These are phyloP conservation scores for Etheostoma nigrum DNA, from an alignment of 2,797 vertebrate genomes.

Conservation along the genomic window DNA sequence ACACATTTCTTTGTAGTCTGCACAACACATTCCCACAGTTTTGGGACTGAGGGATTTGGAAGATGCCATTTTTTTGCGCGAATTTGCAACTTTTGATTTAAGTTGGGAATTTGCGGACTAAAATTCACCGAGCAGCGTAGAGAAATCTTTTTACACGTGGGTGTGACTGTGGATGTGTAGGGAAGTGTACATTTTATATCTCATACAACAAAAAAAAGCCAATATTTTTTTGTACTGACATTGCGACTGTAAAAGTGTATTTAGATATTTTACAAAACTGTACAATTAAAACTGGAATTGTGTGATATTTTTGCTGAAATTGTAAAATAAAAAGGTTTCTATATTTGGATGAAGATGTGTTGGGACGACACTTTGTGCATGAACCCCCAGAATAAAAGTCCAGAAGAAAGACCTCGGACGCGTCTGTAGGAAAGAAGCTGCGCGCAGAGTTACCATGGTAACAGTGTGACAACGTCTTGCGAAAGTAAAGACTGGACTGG, in stretches of 20 bases:
- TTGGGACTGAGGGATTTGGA: neutral
- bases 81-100: constrained; percentile 19
- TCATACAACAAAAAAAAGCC: constrained; percentile 48
- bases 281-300: constrained; percentile 81
- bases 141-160: constrained; percentile 56
- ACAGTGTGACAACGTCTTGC: too few species aligned
- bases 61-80: neutral
- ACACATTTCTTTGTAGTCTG: neutral
- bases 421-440: too few species aligned
- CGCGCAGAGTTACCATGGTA: too few species aligned
- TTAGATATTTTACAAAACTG: constrained; percentile 84
- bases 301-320: constrained; percentile 84
- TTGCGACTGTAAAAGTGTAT: constrained; percentile 80
- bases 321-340: constrained; percentile 85
- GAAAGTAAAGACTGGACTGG: too few species aligned
- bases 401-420: too few species aligned
- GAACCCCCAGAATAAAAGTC: too few species aligned
- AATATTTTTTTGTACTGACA: constrained; percentile 84
- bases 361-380: neutral
- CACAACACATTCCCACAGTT: constrained; percentile 4
- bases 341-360: constrained; percentile 79
- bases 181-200: constrained; percentile 79
- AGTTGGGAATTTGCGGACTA: constrained; percentile 7
- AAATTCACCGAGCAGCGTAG: constrained; percentile 29
- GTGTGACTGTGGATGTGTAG: constrained; percentile 52